A percentile compares a stretch with the other conserved stretches of the same genome.
These are phyloP conservation scores for Mustela nigripes DNA, from an alignment of 2,113 vertebrate genomes.

Conservation along the genomic window DNA sequence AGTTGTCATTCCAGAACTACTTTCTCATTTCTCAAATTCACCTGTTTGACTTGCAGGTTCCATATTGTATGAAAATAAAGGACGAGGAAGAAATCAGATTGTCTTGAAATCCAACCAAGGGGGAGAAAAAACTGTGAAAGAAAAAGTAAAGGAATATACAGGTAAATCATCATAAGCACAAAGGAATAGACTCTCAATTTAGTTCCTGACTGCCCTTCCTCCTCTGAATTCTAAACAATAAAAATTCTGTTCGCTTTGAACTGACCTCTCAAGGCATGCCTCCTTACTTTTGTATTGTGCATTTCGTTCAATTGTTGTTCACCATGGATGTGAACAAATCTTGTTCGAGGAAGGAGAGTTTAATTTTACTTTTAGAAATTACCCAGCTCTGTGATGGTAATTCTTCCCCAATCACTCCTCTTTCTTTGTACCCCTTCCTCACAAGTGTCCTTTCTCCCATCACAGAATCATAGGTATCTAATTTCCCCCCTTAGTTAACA, in stretches of 20 bases:
- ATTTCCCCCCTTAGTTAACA: background rate
- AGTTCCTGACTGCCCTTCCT: background rate
- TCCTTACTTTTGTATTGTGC: background rate
- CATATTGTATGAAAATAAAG: background rate
- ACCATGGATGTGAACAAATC: background rate
- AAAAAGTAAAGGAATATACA: background rate
- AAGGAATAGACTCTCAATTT: background rate
- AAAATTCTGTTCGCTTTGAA: background rate
- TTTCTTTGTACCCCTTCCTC: background rate
- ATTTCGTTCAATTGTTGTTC: background rate
- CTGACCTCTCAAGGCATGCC: background rate
- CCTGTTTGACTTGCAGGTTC: background rate
- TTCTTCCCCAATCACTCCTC: background rate
- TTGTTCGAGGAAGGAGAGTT: slow-evolving; percentile 24
- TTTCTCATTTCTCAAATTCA: background rate
- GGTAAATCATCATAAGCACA: slow-evolving; percentile 27
- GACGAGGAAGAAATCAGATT: background rate
- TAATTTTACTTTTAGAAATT: slow-evolving; percentile 41
- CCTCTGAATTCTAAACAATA: background rate
- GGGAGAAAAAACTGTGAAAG: background rate
- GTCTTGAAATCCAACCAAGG: slow-evolving; percentile 26
- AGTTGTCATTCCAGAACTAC: background rate
- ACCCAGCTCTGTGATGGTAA: background rate
- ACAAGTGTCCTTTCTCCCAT: slow-evolving; percentile 47
- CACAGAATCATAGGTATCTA: slow-evolving; percentile 6